Percentiles rank a stretch among this genome's conserved stretches.
phyloP scores from a whole-genome alignment of 2,113 vertebrate genomes.

The Corythornis cristatus region DNA sequence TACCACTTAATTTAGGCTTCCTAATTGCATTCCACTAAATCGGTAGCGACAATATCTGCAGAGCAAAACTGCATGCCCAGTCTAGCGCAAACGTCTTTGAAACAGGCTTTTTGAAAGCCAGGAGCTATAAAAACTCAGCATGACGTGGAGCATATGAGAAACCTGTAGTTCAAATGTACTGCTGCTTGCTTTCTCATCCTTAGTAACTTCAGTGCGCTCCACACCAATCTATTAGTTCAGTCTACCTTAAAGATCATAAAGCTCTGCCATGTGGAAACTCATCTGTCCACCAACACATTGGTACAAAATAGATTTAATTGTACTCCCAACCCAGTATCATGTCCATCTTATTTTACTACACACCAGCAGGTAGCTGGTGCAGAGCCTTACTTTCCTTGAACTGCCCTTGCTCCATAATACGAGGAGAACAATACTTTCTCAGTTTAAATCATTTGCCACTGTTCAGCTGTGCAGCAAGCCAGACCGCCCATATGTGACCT shows the following conservation, averaged over 20 bases:
- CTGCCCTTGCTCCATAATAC: slow-evolving; percentile 81
- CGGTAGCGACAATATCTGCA: slow-evolving; percentile 92
- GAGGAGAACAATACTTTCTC: slow-evolving; percentile 83
- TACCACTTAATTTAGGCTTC: slow-evolving; percentile 99
- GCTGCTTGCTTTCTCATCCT: slow-evolving; percentile 88
- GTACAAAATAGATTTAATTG: slow-evolving; percentile 91
- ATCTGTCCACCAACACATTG: slow-evolving; percentile 84
- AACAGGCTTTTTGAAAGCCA: slow-evolving; percentile 91
- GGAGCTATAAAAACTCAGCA: slow-evolving; percentile 94
- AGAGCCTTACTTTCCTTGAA: slow-evolving; percentile 86
- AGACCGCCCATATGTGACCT: slow-evolving; percentile 87
- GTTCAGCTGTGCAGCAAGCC: slow-evolving; percentile 87
- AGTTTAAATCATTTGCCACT: slow-evolving; percentile 93
- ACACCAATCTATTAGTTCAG: slow-evolving; percentile 87
- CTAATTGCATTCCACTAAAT: slow-evolving; percentile 99
- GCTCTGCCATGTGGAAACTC: slow-evolving; percentile 87
- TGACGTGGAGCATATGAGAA: slow-evolving; percentile 88
- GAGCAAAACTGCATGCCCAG: slow-evolving; percentile 92
- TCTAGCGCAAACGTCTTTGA: slow-evolving; percentile 91
- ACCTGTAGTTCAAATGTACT: slow-evolving; percentile 90
- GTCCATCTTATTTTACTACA: slow-evolving; percentile 86
- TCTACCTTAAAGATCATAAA: slow-evolving; percentile 90
- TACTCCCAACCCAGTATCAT: slow-evolving; percentile 83
- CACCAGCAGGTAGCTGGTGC: slow-evolving; percentile 81
- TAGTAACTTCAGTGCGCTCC: slow-evolving; percentile 83